phyloP scores from a whole-genome alignment of 2,113 vertebrate species.

The Albula glossodonta region DNA sequence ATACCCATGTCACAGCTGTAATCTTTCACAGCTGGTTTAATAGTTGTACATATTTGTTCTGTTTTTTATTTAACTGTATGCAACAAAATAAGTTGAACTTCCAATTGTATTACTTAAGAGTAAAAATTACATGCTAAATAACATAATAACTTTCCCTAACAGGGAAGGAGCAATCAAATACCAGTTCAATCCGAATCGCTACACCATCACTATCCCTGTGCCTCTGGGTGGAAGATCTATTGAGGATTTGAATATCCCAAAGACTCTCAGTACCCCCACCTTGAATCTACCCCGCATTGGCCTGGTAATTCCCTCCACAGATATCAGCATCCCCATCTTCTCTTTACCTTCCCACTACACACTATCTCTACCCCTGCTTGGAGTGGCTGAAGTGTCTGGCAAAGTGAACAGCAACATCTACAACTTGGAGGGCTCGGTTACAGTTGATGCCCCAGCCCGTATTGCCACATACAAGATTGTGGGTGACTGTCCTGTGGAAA shows the following conservation, averaged over 20 bases:
- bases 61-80: background rate
- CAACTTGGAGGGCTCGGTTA: slow-evolving; percentile 77
- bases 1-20: background rate
- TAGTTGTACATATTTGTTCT: background rate
- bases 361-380: slow-evolving; percentile 76
- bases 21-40: background rate
- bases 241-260: slow-evolving; percentile 67
- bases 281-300: slow-evolving; percentile 72
- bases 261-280: slow-evolving; percentile 66
- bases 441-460: slow-evolving; percentile 53
- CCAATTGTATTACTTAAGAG: background rate
- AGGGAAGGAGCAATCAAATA: slow-evolving; percentile 81
- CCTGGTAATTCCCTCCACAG: slow-evolving; percentile 66
- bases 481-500: slow-evolving; percentile 71
- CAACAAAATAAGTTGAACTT: background rate
- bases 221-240: slow-evolving; percentile 84
- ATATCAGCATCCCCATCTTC: slow-evolving; percentile 74
- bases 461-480: slow-evolving; percentile 63
- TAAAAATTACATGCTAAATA: background rate
- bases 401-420: slow-evolving; percentile 85
- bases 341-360: slow-evolving; percentile 75
- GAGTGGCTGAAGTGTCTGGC: slow-evolving; percentile 71
- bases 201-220: slow-evolving; percentile 75
- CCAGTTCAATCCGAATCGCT: slow-evolving; percentile 72
- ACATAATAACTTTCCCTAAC: slow-evolving; percentile 46